These are phyloP conservation scores for Acanthurus lineatus DNA, from an alignment of 2,797 vertebrate species.

Conservation along the genomic window DNA sequence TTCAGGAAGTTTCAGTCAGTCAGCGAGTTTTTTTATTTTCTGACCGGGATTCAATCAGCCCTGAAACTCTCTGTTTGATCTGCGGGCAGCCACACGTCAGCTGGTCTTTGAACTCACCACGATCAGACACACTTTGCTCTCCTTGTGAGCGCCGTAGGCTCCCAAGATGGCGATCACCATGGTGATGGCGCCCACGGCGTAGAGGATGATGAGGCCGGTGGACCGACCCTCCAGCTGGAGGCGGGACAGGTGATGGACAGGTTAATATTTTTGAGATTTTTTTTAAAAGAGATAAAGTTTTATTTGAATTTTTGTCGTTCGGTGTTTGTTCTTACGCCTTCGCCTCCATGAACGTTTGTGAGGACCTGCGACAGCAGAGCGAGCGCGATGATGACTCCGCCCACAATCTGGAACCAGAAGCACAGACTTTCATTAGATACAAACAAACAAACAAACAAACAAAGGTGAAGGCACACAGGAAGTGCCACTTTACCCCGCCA, in stretches of 20 bases:
- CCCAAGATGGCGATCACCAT: slow-evolving; percentile 67
- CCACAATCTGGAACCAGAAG: slow-evolving; percentile 58
- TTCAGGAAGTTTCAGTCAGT: too few relatives aligned
- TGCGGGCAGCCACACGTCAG: too few relatives aligned
- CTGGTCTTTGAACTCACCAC: slow-evolving; percentile 59
- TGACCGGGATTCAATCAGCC: too few relatives aligned
- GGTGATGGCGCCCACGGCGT: slow-evolving; percentile 42
- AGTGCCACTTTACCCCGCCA: not conserved
- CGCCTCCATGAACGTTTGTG: not conserved
- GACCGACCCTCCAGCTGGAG: slow-evolving; percentile 32
- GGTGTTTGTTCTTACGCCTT: slow-evolving; percentile 25
- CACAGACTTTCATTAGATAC: not conserved
- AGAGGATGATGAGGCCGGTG: not conserved
- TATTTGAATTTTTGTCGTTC: too few relatives aligned
- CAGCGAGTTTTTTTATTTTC: too few relatives aligned
- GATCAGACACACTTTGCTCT: slow-evolving; percentile 56
- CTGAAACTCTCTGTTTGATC: too few relatives aligned
- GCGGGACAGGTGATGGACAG: not conserved
- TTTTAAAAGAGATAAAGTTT: too few relatives aligned
- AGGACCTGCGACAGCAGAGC: slow-evolving; percentile 22
- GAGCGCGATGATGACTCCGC: slow-evolving; percentile 45
- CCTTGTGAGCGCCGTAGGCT: slow-evolving; percentile 65
- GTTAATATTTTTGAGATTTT: not conserved
- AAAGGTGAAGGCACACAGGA: not conserved
- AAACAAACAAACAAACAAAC: too few relatives aligned